A percentile compares a stretch with the other conserved stretches of the same genome.
phyloP scores from a whole-genome alignment of 2,113 vertebrate genomes.

The Diadophis punctatus region DNA sequence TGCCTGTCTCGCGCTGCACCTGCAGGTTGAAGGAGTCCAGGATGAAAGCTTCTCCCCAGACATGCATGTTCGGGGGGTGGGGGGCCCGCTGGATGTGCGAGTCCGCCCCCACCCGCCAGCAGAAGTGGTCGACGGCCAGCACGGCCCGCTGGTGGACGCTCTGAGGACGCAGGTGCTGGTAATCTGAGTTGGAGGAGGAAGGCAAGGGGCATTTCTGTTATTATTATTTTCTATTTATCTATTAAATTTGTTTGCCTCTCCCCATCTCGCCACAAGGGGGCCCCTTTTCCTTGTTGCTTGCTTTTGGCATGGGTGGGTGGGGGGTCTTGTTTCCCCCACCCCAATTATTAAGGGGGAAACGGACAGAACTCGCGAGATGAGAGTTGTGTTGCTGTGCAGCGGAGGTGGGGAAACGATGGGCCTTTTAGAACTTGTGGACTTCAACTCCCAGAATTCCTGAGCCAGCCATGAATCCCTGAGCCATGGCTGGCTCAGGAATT shows the following conservation, averaged over 20 bases:
- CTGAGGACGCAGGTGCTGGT: slow-evolving; percentile 75
- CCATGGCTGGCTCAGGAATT: neutral
- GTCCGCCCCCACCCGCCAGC: slow-evolving; percentile 95
- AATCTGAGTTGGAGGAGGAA: slow-evolving; percentile 56
- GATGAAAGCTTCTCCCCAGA: slow-evolving; percentile 94
- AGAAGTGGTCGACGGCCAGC: slow-evolving; percentile 87
- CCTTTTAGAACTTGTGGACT: neutral
- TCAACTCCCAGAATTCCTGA: neutral
- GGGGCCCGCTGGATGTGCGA: slow-evolving; percentile 95
- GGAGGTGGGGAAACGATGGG: neutral
- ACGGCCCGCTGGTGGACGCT: slow-evolving; percentile 82
- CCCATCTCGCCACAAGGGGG: neutral
- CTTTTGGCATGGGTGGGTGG: neutral
- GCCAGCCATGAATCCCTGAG: no score
- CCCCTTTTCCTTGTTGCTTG: neutral
- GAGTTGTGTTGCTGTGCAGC: neutral
- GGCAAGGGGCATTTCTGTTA: neutral
- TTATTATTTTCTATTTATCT: neutral
- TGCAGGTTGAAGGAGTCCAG: slow-evolving; percentile 87
- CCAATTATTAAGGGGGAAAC: neutral
- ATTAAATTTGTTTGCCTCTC: neutral
- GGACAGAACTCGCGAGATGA: neutral
- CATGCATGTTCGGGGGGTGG: slow-evolving; percentile 90
- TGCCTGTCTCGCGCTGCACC: slow-evolving; percentile 62
- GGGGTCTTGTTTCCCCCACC: neutral